These are phyloP conservation scores for Tetraodon nigroviridis DNA, from an alignment of 2,113 vertebrate species.

Conservation along the genomic window DNA sequence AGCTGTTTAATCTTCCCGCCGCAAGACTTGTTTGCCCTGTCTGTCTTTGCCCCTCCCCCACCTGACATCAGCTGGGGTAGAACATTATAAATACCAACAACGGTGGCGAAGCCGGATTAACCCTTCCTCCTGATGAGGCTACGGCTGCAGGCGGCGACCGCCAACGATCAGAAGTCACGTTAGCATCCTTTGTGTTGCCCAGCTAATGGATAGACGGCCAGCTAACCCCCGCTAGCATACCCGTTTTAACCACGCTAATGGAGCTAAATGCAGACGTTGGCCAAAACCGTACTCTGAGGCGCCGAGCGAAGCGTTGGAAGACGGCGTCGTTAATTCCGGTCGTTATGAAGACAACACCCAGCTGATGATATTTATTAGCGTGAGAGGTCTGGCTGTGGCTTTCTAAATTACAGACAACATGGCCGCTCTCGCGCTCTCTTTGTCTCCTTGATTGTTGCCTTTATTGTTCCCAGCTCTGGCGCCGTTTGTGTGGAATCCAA, in stretches of 20 bases:
- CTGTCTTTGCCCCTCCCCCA: too few relatives aligned
- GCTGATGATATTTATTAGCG: constrained; percentile 70
- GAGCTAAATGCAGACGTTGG: constrained; percentile 50
- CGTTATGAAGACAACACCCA: constrained; percentile 60
- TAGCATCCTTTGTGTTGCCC: background rate
- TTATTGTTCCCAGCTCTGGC: constrained; percentile 66
- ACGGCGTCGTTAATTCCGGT: constrained; percentile 49
- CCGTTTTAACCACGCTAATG: constrained; percentile 62
- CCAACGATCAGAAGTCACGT: too few relatives aligned
- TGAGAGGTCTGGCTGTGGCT: constrained; percentile 43
- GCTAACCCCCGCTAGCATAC: constrained; percentile 42
- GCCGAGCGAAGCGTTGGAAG: constrained; percentile 65
- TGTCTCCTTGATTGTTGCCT: constrained; percentile 54
- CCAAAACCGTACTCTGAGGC: constrained; percentile 63
- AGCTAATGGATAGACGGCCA: constrained; percentile 30
- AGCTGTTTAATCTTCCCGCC: background rate
- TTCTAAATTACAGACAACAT: constrained; percentile 64
- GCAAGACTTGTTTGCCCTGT: background rate
- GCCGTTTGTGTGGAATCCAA: constrained; percentile 61
- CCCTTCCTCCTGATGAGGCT: too few relatives aligned
- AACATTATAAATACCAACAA: too few relatives aligned
- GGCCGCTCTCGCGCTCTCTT: constrained; percentile 32
- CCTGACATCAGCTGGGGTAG: background rate
- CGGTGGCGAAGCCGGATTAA: too few relatives aligned
- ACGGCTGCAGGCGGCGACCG: too few relatives aligned